A percentile compares a stretch with the other conserved stretches of the same genome.
phyloP scores from a whole-genome alignment of 2,797 vertebrate genomes.

The Pitangus sulphuratus region DNA sequence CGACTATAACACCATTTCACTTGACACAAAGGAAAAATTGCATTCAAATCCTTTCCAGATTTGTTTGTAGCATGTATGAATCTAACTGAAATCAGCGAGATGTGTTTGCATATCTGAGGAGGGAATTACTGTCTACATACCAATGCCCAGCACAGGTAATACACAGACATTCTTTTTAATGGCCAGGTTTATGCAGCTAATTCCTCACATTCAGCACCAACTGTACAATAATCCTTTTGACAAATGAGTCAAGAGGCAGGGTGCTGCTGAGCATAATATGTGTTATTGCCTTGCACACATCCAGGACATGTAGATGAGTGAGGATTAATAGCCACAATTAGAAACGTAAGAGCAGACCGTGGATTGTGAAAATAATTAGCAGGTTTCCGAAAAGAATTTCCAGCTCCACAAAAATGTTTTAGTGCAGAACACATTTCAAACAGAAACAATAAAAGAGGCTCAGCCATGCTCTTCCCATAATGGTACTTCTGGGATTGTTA shows the following conservation, averaged over 20 bases:
- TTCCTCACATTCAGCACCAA: conserved; percentile 14
- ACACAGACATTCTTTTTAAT: not conserved
- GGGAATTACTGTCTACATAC: not conserved
- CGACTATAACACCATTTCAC: not conserved
- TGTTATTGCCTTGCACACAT: conserved; percentile 43
- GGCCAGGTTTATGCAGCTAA: conserved; percentile 34
- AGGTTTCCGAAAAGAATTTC: conserved; percentile 50
- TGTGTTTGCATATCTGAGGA: not conserved
- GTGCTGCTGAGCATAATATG: conserved; percentile 60
- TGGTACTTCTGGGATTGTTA: not conserved
- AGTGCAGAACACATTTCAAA: conserved; percentile 14
- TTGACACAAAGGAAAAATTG: not conserved
- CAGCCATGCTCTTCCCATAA: not conserved
- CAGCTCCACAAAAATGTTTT: conserved; percentile 53
- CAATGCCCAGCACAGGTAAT: conserved; percentile 5
- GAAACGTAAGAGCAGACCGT: conserved; percentile 8
- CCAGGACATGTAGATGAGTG: conserved; percentile 39
- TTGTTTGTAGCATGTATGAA: not conserved
- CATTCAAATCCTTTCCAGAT: not conserved
- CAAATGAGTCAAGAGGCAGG: conserved; percentile 54
- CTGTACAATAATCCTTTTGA: conserved; percentile 41
- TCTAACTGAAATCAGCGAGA: not conserved
- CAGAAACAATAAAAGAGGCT: conserved; percentile 21
- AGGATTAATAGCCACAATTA: conserved; percentile 69
- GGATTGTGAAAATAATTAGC: conserved; percentile 64